Base-by-base conservation (phyloP, 2,888 invertebrate genomes). In the Acleris emargana region DNA sequence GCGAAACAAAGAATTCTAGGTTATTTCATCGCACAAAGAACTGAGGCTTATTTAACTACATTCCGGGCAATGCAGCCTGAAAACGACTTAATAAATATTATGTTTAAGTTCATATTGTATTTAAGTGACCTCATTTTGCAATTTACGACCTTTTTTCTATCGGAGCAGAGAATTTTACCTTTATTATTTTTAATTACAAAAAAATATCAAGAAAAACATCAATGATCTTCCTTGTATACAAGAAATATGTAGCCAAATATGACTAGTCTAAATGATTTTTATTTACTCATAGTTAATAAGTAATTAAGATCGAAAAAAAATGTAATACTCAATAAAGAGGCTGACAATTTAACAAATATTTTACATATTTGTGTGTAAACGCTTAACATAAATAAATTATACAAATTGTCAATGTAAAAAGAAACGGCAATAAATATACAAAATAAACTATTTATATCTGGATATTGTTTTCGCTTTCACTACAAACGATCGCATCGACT, bases 401-500 rank as follows among this genome's bases (percentile, higher is more conserved):
- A 45, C 7, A 17, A n/a, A 17, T 45, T 2, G 13, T 17, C 11
- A 53, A 38, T 38, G 18, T 38, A 49, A 1, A 11, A 16, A 42
- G n/a, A 4, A 54, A 22, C 16, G 6, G 7, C 20, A 17, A 17
- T 54, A 54, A 17, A 17, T 54, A 54, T 13, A 42, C n/a, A 42
- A 22, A 53, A 55, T 55, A 57, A 45, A 57, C 22, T 57, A 57
- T 57, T 45, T 57, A 57, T 20, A 57, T 22, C n/a, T 45, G 13
- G 22, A 13, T 11, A 13, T 25, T 11, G 49, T 49, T 49, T 49
- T 49, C 38, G 13, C 16, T 45, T 45, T 45, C 2, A n/a, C 17
- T 17, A n/a, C 16, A 2, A n/a, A 45, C 45, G n/a, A 45, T 45
- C 45, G n/a, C 45, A 49, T 49, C 3, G 49, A 49, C 18, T 49